Conservation (phyloP, 2,888 invertebrate genomes). For the Cacoxenus indagator region DNA sequence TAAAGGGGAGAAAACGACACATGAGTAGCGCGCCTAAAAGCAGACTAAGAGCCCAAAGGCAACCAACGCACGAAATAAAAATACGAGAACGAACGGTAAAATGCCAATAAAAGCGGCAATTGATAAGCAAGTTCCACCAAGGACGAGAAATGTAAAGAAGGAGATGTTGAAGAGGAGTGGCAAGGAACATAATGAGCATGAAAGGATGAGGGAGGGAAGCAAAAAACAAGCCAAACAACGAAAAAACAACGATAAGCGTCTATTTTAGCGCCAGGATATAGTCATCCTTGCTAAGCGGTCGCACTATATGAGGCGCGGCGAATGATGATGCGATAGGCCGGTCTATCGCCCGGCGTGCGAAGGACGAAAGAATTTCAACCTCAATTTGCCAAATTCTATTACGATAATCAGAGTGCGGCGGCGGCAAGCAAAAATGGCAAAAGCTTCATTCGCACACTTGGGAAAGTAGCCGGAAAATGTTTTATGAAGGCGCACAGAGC, state of each 20-base stretch:
- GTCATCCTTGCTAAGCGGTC: too few species aligned
- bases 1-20: constrained; percentile 6
- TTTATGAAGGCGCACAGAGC: constrained; percentile 48
- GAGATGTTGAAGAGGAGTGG: neutral
- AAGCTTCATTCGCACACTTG: constrained; percentile 20
- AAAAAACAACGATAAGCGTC: constrained; percentile 49
- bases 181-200: neutral
- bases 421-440: constrained; percentile 25
- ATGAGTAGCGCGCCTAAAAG: constrained; percentile 39
- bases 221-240: constrained; percentile 51
- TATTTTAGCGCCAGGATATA: too few species aligned
- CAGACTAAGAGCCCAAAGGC: constrained; percentile 29
- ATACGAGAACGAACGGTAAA: constrained; percentile 38
- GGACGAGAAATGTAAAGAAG: constrained; percentile 3
- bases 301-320: neutral
- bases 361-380: constrained; percentile 63
- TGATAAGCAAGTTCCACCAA: constrained; percentile 53
- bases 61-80: constrained; percentile 47
- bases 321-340: neutral
- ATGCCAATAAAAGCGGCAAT: constrained; percentile 61
- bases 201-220: constrained; percentile 26
- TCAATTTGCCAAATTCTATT: constrained; percentile 69
- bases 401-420: constrained; percentile 56
- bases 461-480: constrained; percentile 58
- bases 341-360: neutral